Conservation (phyloP, 2,113 vertebrate genomes). For the Caranx melampygus region DNA sequence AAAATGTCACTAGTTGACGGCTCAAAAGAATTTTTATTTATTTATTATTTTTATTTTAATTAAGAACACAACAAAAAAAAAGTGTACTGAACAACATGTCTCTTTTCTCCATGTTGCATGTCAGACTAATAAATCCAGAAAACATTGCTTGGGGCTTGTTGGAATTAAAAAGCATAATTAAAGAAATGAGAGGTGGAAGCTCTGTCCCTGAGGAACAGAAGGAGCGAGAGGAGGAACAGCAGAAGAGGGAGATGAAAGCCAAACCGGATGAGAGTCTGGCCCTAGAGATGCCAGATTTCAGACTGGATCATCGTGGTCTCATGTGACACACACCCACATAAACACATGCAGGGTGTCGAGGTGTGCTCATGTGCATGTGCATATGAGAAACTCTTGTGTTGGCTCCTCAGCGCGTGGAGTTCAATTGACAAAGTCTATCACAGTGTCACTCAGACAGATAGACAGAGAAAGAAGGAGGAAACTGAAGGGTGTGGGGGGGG, state of each 20-base stretch:
- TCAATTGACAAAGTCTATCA: slow-evolving; percentile 20
- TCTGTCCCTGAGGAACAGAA: slow-evolving; percentile 42
- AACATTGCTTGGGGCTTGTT: slow-evolving; percentile 59
- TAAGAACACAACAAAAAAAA: slow-evolving; percentile 21
- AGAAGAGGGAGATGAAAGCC: slow-evolving; percentile 62
- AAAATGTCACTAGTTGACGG: neutral
- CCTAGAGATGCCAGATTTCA: slow-evolving; percentile 54
- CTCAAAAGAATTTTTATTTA: neutral
- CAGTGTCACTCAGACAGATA: neutral
- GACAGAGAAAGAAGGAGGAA: neutral
- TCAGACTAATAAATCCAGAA: slow-evolving; percentile 57
- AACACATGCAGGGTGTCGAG: neutral
- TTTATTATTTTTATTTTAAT: neutral
- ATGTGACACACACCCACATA: slow-evolving; percentile 31
- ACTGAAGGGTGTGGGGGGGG: neutral
- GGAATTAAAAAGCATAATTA: slow-evolving; percentile 72
- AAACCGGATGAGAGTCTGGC: slow-evolving; percentile 38
- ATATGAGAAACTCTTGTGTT: neutral
- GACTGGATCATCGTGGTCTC: slow-evolving; percentile 34
- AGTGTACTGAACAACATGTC: neutral
- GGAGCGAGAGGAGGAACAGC: slow-evolving; percentile 27
- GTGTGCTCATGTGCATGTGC: neutral
- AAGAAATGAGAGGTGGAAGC: slow-evolving; percentile 62
- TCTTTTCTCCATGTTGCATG: slow-evolving; percentile 27
- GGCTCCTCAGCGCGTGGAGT: neutral